Conservation (phyloP, 2,888 invertebrate species). For the Neocrepidodera transversa region DNA sequence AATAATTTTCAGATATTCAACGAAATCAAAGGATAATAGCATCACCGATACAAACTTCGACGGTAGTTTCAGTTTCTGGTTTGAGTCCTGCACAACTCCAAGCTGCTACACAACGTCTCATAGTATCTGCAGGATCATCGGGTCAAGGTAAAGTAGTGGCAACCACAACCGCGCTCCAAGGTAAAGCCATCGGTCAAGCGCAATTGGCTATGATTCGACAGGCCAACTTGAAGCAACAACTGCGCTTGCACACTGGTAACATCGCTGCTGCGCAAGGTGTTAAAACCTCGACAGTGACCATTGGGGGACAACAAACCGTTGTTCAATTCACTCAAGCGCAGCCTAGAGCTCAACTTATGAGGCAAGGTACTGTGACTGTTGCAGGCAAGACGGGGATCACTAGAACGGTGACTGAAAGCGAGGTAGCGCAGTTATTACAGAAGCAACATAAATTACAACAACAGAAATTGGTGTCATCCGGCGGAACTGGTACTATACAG, state of each 20-base stretch:
- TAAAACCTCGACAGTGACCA: conserved; percentile 57
- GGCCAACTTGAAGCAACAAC: conserved; percentile 54
- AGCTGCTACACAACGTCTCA: conserved; percentile 61
- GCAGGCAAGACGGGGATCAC: conserved; percentile 55
- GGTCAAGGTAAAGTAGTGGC: conserved; percentile 53
- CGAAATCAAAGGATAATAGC: conserved; percentile 57
- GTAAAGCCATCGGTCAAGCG: conserved; percentile 64
- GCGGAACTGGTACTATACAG: conserved; percentile 53
- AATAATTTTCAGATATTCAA: conserved; percentile 45
- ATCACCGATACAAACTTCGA: conserved; percentile 55
- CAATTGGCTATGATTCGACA: conserved; percentile 72
- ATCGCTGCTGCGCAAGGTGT: conserved; percentile 44
- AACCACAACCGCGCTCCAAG: conserved; percentile 53
- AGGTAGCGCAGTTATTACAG: conserved; percentile 64
- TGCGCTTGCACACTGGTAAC: conserved; percentile 53
- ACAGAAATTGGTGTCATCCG: conserved; percentile 53
- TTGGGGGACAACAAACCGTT: conserved; percentile 52
- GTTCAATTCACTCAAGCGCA: conserved; percentile 59
- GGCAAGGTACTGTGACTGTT: conserved; percentile 57
- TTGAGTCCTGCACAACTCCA: conserved; percentile 57
- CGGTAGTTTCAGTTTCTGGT: conserved; percentile 58
- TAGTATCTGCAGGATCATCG: conserved; percentile 54
- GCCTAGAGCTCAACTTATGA: conserved; percentile 54
- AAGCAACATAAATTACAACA: conserved; percentile 56
- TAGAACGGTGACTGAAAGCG: conserved; percentile 62